phyloP scores from a whole-genome alignment of 2,113 vertebrate genomes.

The Macrotus californicus region DNA sequence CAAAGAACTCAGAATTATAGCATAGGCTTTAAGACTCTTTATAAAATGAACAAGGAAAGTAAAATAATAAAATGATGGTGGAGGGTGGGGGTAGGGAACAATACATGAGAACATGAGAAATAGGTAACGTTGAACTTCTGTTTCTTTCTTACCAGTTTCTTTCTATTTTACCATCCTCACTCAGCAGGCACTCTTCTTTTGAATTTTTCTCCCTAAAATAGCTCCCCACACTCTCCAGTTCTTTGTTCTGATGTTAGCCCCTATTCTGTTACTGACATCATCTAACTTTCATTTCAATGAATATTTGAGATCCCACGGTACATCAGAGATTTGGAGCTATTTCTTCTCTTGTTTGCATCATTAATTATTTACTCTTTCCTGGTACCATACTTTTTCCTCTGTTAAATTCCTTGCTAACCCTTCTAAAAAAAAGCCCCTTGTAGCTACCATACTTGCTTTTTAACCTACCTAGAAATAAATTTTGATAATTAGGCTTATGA shows the following conservation, averaged over 20 bases:
- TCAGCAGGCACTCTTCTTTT: background rate
- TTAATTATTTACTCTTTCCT: background rate
- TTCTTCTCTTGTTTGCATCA: background rate
- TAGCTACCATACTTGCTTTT: background rate
- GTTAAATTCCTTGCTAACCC: background rate
- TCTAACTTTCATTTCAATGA: background rate
- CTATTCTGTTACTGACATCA: background rate
- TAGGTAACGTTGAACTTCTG: background rate
- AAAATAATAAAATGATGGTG: background rate
- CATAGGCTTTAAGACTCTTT: background rate
- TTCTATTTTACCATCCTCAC: background rate
- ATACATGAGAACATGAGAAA: background rate
- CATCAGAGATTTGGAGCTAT: background rate
- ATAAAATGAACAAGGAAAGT: background rate
- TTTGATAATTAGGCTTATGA: background rate
- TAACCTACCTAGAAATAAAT: background rate
- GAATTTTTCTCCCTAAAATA: background rate
- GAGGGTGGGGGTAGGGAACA: too few relatives aligned
- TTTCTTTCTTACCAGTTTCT: background rate
- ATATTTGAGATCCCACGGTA: background rate
- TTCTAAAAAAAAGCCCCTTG: background rate
- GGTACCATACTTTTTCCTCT: background rate
- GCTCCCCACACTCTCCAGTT: fast-evolving
- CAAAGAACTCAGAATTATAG: background rate
- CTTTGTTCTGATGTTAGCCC: background rate